Conservation (phyloP, 2,113 vertebrate species). For the Spea multiplicata region DNA sequence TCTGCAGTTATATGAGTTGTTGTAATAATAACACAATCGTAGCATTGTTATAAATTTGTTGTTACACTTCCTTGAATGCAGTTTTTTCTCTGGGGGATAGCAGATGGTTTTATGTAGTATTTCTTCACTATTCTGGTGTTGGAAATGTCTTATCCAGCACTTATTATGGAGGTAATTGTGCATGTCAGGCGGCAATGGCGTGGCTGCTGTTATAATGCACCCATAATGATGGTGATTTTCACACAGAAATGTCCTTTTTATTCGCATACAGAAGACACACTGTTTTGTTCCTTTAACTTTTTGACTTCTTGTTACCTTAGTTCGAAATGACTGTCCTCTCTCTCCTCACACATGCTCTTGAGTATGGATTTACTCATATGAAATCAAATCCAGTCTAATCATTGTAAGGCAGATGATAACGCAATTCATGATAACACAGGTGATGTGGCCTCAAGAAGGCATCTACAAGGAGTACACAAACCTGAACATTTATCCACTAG, state of each 20-base stretch:
- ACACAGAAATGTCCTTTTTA: not conserved
- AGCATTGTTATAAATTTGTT: constrained; percentile 33
- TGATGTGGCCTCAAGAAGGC: too few species aligned
- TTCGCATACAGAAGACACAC: not conserved
- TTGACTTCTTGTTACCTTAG: not conserved
- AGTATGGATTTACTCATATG: too few species aligned
- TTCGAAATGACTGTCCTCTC: not conserved
- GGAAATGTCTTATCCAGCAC: constrained; percentile 13
- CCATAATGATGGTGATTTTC: constrained; percentile 25
- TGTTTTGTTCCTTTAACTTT: constrained; percentile 9
- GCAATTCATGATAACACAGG: too few species aligned
- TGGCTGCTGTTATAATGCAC: constrained; percentile 13
- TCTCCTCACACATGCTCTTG: too few species aligned
- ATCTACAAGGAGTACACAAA: too few species aligned
- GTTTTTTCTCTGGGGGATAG: constrained; percentile 35
- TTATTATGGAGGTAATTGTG: constrained; percentile 35
- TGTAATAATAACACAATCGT: constrained; percentile 43
- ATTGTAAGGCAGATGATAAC: too few species aligned
- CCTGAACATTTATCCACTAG: too few species aligned
- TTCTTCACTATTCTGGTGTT: constrained; percentile 24
- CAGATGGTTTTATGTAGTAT: constrained; percentile 29
- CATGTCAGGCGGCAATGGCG: constrained; percentile 15
- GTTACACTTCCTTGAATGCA: constrained; percentile 28
- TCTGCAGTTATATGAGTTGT: constrained; percentile 34
- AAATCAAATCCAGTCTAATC: too few species aligned